Evolutionary conservation across 2,113 vertebrate species (phyloP).

Genomic region (Aegypius monachus): DNA sequence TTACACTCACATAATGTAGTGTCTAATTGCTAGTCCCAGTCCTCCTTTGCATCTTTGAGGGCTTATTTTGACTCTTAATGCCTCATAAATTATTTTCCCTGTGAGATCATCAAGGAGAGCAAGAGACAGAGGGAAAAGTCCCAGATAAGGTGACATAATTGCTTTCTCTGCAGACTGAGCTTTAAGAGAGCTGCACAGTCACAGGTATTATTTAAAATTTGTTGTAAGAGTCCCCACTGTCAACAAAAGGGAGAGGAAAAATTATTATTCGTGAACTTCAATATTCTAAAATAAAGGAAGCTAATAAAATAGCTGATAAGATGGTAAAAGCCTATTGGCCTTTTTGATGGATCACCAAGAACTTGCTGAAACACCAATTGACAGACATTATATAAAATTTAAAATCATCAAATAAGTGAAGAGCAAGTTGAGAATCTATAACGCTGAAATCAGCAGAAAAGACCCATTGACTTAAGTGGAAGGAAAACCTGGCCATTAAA

Average conservation of each 20-base stretch:
- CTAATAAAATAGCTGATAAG: constrained; percentile 8
- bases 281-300: constrained; percentile 36
- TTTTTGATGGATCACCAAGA: constrained; percentile 8
- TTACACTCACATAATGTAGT: background rate
- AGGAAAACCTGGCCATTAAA: background rate
- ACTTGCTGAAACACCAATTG: constrained; percentile 15
- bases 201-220: constrained; percentile 15
- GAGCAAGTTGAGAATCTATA: background rate
- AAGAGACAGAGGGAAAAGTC: background rate
- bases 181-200: background rate
- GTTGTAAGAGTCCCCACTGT: background rate
- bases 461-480: background rate
- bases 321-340: background rate
- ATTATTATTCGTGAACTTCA: background rate
- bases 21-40: background rate
- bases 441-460: constrained; percentile 5
- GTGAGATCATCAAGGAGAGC: background rate
- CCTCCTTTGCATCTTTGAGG: background rate
- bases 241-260: background rate
- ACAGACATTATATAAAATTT: constrained; percentile 7
- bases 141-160: background rate
- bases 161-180: background rate
- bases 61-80: constrained; percentile 23
- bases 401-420: background rate
- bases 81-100: constrained; percentile 35